A percentile compares a stretch with the other conserved stretches of the same genome.
These are phyloP conservation scores for Monarcha castaneiventris DNA, from an alignment of 2,113 vertebrate genomes.

Conservation along the genomic window DNA sequence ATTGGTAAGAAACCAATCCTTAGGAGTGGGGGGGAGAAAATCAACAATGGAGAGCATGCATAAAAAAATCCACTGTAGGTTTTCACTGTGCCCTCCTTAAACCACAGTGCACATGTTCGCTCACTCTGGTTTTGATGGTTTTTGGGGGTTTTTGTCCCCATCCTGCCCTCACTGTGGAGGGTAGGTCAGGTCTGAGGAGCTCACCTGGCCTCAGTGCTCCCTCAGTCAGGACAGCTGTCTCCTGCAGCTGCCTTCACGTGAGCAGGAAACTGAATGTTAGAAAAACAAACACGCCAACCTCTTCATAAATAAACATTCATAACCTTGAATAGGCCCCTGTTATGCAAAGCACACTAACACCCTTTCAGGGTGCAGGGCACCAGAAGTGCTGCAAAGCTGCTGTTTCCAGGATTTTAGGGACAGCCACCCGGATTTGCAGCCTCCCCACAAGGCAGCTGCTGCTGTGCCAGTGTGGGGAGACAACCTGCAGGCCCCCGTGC, in stretches of 20 bases:
- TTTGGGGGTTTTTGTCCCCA: too few relatives aligned
- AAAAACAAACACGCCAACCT: neutral
- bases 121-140: neutral
- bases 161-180: neutral
- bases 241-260: neutral
- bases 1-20: neutral
- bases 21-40: neutral
- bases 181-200: neutral
- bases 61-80: neutral
- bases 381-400: neutral
- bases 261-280: neutral
- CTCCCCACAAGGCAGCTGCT: neutral
- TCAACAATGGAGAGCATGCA: fast-evolving
- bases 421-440: fast-evolving
- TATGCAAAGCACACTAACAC: neutral
- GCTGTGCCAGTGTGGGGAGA: neutral
- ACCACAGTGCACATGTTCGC: neutral
- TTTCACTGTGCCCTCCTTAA: neutral
- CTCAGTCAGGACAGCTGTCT: neutral
- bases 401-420: neutral
- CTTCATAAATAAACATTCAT: neutral
- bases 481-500: neutral
- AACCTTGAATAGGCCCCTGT: neutral
- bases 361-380: neutral
- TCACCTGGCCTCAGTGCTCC: neutral